Percentiles rank a stretch among this genome's conserved stretches.
These are phyloP conservation scores for Catocala fraxini DNA, from an alignment of 2,888 invertebrate species.

Conservation along the genomic window DNA sequence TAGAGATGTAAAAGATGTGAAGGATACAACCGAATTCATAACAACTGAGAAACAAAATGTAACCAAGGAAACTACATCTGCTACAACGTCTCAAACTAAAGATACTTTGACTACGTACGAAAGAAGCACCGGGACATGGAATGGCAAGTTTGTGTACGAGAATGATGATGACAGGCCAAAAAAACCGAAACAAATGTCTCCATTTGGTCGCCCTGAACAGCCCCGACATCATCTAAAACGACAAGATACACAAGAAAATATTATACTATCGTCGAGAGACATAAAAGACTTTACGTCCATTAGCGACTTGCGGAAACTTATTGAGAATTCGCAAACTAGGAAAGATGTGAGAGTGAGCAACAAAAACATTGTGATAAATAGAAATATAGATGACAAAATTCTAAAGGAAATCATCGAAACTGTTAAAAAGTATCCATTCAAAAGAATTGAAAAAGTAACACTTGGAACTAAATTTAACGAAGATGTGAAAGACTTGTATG, in stretches of 20 bases:
- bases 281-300: slow-evolving; percentile 85
- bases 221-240: slow-evolving; percentile 80
- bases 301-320: slow-evolving; percentile 80
- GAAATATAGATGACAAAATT: slow-evolving; percentile 81
- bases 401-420: slow-evolving; percentile 83
- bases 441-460: slow-evolving; percentile 84
- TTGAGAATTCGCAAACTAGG: slow-evolving; percentile 76
- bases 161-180: slow-evolving; percentile 79
- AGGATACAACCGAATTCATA: slow-evolving; percentile 73
- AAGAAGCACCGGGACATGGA: slow-evolving; percentile 86
- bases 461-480: slow-evolving; percentile 87
- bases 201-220: slow-evolving; percentile 77
- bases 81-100: slow-evolving; percentile 70
- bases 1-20: slow-evolving; percentile 66
- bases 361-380: slow-evolving; percentile 81
- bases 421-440: slow-evolving; percentile 83
- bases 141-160: slow-evolving; percentile 87
- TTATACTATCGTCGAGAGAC: slow-evolving; percentile 81
- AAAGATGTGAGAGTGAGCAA: slow-evolving; percentile 82
- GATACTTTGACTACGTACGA: slow-evolving; percentile 80
- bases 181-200: slow-evolving; percentile 77
- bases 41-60: slow-evolving; percentile 82
- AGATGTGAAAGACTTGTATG: slow-evolving; percentile 87
- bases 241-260: slow-evolving; percentile 83
- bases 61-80: slow-evolving; percentile 75